Percentiles rank a stretch among this genome's conserved stretches.
These are phyloP conservation scores for Pandion haliaetus DNA, from an alignment of 2,113 vertebrate species.

Conservation along the genomic window DNA sequence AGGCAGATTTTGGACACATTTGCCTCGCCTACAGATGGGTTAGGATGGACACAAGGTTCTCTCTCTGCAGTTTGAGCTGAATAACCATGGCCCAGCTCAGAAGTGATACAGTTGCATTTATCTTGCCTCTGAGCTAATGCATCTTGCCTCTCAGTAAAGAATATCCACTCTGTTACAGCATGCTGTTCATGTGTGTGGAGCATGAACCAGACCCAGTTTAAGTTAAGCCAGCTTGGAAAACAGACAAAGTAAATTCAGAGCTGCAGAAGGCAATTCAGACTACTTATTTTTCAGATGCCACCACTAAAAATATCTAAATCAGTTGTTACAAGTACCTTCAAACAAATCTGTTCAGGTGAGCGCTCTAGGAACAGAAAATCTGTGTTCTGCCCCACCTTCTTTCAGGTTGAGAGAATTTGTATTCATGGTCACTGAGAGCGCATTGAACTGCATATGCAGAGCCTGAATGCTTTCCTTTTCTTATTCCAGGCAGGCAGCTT, in stretches of 20 bases:
- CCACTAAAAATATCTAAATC: neutral
- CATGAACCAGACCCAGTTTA: neutral
- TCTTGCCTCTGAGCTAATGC: neutral
- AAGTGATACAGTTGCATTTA: neutral
- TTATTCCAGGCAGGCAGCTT: neutral
- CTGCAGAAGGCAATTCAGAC: neutral
- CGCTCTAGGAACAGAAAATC: neutral
- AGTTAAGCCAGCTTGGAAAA: neutral
- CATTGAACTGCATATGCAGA: neutral
- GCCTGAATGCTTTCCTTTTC: neutral
- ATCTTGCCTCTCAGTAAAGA: neutral
- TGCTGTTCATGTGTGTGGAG: neutral
- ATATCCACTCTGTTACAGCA: neutral
- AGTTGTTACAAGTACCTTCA: neutral
- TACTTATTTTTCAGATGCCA: neutral
- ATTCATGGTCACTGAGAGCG: neutral
- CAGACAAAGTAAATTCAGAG: neutral
- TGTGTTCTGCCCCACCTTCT: neutral
- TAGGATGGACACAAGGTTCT: neutral
- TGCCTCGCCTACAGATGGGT: neutral
- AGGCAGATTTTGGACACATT: neutral
- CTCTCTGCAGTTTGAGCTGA: neutral
- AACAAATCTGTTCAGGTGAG: neutral
- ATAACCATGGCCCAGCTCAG: neutral
- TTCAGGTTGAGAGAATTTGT: neutral